Percentiles rank a stretch among this genome's conserved stretches.
Evolutionary conservation across 1,140 invertebrate species (phyloP).

Genomic region (Eriosoma lanigerum): DNA sequence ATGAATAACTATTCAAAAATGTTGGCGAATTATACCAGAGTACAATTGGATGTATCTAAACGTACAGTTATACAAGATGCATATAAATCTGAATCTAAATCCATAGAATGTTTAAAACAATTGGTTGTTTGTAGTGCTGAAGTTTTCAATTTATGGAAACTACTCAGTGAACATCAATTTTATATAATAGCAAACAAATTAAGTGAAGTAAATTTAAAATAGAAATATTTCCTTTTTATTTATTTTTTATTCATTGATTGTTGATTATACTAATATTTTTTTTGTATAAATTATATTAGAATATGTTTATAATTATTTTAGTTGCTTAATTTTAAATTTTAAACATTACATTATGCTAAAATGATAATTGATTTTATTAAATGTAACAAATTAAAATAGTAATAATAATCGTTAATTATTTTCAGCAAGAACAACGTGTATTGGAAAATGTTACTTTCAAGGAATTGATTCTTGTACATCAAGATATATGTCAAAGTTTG

Average conservation of each 20-base stretch:
- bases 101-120: slow-evolving; percentile 74
- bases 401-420: background rate
- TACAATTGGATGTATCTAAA: background rate
- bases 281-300: background rate
- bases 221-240: background rate
- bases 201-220: slow-evolving; percentile 59
- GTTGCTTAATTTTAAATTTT: background rate
- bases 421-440: slow-evolving; percentile 37
- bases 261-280: no score
- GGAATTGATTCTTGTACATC: slow-evolving; percentile 26
- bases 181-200: slow-evolving; percentile 70
- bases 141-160: slow-evolving; percentile 90
- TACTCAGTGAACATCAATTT: slow-evolving; percentile 90
- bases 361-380: background rate
- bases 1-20: slow-evolving; percentile 51
- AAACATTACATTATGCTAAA: background rate
- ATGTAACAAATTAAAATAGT: no score
- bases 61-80: slow-evolving; percentile 9
- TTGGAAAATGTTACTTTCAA: slow-evolving; percentile 42
- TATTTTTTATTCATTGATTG: no score
- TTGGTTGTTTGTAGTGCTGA: slow-evolving; percentile 82
- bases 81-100: slow-evolving; percentile 60
- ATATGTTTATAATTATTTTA: background rate
- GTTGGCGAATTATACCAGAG: slow-evolving; percentile 1
- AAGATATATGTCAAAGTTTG: slow-evolving; percentile 35